Percentiles rank a stretch among this genome's conserved stretches.
Conservation (phyloP, 2,797 vertebrate genomes). For the Numenius phaeopus region DNA sequence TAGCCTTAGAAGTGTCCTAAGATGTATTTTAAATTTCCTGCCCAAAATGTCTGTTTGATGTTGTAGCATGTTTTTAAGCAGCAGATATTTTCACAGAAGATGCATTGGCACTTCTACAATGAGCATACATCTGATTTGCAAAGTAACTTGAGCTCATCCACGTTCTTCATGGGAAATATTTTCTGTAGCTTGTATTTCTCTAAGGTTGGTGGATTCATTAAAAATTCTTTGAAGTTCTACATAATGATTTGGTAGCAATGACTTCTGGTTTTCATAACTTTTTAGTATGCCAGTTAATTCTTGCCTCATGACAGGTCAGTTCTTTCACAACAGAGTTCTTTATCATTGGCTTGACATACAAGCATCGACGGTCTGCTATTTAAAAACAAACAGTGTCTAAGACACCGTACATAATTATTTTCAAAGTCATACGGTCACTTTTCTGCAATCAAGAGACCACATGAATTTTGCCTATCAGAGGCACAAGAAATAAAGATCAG, state of each 20-base stretch:
- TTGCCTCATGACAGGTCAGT: neutral
- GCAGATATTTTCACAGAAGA: neutral
- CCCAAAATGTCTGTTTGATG: neutral
- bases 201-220: neutral
- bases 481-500: neutral
- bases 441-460: neutral
- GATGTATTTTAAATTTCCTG: neutral
- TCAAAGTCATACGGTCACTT: neutral
- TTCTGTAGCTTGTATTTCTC: neutral
- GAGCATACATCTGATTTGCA: neutral
- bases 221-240: conserved; percentile 13
- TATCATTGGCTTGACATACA: neutral
- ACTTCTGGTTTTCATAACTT: conserved; percentile 16
- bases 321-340: neutral
- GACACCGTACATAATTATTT: neutral
- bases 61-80: neutral
- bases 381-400: neutral
- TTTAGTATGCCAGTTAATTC: neutral
- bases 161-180: neutral
- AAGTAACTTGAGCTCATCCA: neutral
- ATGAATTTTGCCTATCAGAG: neutral
- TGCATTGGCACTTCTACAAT: neutral
- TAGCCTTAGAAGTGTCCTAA: neutral
- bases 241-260: neutral
- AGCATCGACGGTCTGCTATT: neutral